These are phyloP conservation scores for Spodoptera litura DNA, from an alignment of 1,140 invertebrate species.

Conservation along the genomic window DNA sequence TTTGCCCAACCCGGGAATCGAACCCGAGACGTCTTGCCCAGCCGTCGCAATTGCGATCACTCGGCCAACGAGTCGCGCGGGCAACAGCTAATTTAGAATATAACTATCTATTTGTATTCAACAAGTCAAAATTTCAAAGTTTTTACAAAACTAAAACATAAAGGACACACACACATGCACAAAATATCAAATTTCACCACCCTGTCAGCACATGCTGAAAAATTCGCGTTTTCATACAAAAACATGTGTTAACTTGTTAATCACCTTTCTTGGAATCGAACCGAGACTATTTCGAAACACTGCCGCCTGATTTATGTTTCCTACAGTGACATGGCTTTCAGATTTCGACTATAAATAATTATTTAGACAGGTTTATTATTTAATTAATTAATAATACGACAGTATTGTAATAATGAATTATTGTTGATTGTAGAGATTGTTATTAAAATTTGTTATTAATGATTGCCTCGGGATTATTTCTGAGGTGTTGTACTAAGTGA, in stretches of 20 bases:
- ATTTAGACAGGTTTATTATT: conserved; percentile 38
- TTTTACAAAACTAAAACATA: background rate
- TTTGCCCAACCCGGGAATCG: no score
- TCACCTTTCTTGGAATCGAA: conserved; percentile 74
- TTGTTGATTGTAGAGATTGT: background rate
- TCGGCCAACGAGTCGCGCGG: no score
- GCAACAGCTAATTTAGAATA: no score
- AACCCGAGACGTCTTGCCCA: no score
- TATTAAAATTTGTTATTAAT: conserved; percentile 26
- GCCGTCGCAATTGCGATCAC: no score
- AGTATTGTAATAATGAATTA: conserved; percentile 24
- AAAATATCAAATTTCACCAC: conserved; percentile 31
- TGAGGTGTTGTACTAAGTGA: background rate
- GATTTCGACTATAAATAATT: conserved; percentile 30
- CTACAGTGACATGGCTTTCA: conserved; percentile 47
- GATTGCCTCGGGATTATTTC: conserved; percentile 19
- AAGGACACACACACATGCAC: background rate
- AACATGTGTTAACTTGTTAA: conserved; percentile 81
- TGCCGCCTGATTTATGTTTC: conserved; percentile 70
- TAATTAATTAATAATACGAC: conserved; percentile 43
- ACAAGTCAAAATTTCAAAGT: conserved; percentile 1
- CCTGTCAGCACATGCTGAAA: conserved; percentile 59
- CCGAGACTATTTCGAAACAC: conserved; percentile 54
- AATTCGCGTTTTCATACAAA: conserved; percentile 68
- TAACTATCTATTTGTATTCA: background rate